These are phyloP conservation scores for Hypsibius dujardini DNA, from an alignment of 1,140 invertebrate species.

Conservation along the genomic window DNA sequence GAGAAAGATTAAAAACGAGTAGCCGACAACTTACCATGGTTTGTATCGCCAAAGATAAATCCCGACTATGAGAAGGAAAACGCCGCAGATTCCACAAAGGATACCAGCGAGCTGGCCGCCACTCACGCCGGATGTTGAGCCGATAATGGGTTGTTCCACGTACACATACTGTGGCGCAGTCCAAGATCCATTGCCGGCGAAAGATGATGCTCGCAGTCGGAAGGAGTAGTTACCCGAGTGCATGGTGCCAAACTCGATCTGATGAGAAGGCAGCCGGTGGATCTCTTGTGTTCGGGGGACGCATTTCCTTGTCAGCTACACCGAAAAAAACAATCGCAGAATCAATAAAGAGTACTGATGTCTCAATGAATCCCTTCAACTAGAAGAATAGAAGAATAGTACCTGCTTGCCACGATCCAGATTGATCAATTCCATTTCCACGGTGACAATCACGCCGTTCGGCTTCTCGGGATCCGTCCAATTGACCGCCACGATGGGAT, in stretches of 20 bases:
- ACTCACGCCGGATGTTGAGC: constrained; percentile 6
- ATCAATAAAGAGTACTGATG: too few species aligned
- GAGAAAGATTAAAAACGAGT: too few species aligned
- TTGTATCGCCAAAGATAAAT: neutral
- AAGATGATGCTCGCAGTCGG: constrained; percentile 52
- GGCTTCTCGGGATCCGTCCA: too few species aligned
- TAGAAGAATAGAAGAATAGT: too few species aligned
- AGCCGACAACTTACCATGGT: too few species aligned
- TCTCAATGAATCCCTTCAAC: too few species aligned
- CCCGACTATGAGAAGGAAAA: constrained; percentile 25
- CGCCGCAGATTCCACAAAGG: constrained; percentile 25
- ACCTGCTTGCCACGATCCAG: too few species aligned
- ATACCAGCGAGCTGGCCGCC: constrained; percentile 23
- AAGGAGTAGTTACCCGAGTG: constrained; percentile 67
- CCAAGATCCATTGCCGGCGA: constrained; percentile 53
- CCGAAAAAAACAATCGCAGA: too few species aligned
- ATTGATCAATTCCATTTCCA: too few species aligned
- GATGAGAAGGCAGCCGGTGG: constrained; percentile 25
- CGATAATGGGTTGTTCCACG: constrained; percentile 37
- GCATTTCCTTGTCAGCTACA: constrained; percentile 18
- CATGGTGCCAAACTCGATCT: constrained; percentile 33
- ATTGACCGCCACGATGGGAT: too few species aligned
- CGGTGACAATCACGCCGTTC: too few species aligned
- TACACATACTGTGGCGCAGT: constrained; percentile 44
- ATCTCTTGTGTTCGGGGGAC: constrained; percentile 15